Evolutionary conservation across 1,140 invertebrate species (phyloP).

Genomic region (Xylocopa sonorina): DNA sequence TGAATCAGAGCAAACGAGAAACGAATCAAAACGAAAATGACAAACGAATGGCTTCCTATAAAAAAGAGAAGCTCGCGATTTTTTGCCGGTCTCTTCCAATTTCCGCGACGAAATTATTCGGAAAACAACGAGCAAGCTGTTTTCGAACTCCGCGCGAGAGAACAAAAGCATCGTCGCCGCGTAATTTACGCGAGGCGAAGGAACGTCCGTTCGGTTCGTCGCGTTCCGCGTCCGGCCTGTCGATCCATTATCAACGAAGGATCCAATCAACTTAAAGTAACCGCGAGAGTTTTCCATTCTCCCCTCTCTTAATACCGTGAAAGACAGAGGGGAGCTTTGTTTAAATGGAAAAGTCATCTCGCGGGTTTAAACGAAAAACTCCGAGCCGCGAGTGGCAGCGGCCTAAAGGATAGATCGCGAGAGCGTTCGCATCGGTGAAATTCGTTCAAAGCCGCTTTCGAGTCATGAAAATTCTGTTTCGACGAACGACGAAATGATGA

Average conservation of each 20-base stretch:
- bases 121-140: not conserved
- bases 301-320: not conserved
- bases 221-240: not conserved
- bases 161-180: not conserved
- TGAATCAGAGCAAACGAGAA: not conserved
- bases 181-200: not conserved
- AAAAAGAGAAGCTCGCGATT: not conserved
- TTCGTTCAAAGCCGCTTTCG: not conserved
- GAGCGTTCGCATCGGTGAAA: not conserved
- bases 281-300: not conserved
- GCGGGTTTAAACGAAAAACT: not conserved
- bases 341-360: too few species aligned
- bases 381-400: too few species aligned
- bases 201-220: not conserved
- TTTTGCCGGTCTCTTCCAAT: not conserved
- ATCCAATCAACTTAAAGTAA: conserved; percentile 21
- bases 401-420: too few species aligned
- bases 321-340: not conserved
- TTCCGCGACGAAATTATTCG: not conserved
- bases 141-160: not conserved
- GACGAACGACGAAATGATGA: not conserved
- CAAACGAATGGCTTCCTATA: not conserved
- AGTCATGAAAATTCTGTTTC: not conserved
- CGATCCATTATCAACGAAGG: conserved; percentile 8
- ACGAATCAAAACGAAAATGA: not conserved